Percentiles rank a stretch among this genome's conserved stretches.
phyloP scores from a whole-genome alignment of 2,888 invertebrate species.

The Dryomyza anilis region DNA sequence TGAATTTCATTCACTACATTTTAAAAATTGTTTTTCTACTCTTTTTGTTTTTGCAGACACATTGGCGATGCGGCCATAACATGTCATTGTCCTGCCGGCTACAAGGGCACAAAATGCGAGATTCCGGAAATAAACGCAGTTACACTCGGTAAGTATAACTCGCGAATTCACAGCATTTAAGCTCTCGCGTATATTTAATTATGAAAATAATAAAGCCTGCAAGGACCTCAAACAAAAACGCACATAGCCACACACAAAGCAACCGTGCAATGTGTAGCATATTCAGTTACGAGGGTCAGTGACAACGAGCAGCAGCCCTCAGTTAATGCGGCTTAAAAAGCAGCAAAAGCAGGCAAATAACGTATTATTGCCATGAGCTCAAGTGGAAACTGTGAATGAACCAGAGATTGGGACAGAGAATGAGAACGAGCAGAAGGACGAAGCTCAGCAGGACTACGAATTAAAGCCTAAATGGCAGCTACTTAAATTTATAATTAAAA shows the following conservation, averaged over 20 bases:
- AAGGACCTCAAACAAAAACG: constrained; percentile 37
- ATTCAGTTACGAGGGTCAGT: no score
- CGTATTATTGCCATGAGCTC: no score
- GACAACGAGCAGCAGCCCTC: no score
- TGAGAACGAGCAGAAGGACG: no score
- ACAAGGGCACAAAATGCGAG: constrained; percentile 74
- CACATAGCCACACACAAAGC: constrained; percentile 12
- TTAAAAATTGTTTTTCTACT: constrained; percentile 9
- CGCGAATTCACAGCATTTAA: background rate
- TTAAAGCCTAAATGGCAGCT: no score
- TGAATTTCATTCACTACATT: background rate
- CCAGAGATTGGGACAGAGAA: no score
- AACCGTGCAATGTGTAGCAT: background rate
- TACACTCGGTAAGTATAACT: constrained; percentile 56
- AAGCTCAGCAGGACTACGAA: no score
- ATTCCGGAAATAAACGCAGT: constrained; percentile 63
- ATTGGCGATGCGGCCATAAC: constrained; percentile 77
- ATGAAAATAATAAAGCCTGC: constrained; percentile 53
- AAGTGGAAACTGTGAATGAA: no score
- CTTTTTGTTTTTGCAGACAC: constrained; percentile 65
- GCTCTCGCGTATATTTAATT: constrained; percentile 46
- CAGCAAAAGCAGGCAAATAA: no score
- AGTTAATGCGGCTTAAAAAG: no score
- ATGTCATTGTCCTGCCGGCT: constrained; percentile 72
- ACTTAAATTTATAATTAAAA: no score